A percentile compares a stretch with the other conserved stretches of the same genome.
These are phyloP conservation scores for Dascillus cervinus DNA, from an alignment of 2,888 invertebrate genomes.

Conservation along the genomic window DNA sequence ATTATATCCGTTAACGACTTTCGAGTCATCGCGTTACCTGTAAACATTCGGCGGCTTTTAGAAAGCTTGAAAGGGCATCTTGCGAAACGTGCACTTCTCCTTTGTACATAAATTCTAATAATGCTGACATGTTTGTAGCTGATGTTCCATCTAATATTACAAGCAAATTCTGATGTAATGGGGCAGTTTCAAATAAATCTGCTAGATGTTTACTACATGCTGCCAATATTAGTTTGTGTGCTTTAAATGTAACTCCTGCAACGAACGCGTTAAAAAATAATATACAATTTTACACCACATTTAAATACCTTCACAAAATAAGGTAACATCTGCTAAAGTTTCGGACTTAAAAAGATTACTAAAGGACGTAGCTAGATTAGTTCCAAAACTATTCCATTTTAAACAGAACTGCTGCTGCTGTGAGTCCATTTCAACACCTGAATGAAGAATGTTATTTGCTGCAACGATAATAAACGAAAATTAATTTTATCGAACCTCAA, in stretches of 20 bases:
- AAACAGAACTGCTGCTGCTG: constrained; percentile 88
- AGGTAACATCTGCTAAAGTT: constrained; percentile 84
- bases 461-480: constrained; percentile 43
- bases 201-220: constrained; percentile 92
- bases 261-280: too few species aligned
- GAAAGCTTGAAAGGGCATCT: constrained; percentile 83
- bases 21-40: too few species aligned
- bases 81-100: constrained; percentile 90
- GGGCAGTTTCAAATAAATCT: constrained; percentile 82
- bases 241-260: constrained; percentile 82
- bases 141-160: constrained; percentile 86
- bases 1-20: too few species aligned
- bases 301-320: constrained; percentile 92
- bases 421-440: constrained; percentile 81
- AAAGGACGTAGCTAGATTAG: constrained; percentile 86
- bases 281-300: too few species aligned
- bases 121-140: constrained; percentile 83
- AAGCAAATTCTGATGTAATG: constrained; percentile 70
- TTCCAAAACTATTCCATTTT: constrained; percentile 94
- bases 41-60: constrained; percentile 84
- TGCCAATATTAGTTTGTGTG: constrained; percentile 84
- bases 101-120: constrained; percentile 90
- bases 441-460: constrained; percentile 58
- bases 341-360: constrained; percentile 90
- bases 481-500: too few species aligned